A percentile compares a stretch with the other conserved stretches of the same genome.
Evolutionary conservation across 2,797 vertebrate genomes (phyloP).

Genomic region (Vespertilio murinus): DNA sequence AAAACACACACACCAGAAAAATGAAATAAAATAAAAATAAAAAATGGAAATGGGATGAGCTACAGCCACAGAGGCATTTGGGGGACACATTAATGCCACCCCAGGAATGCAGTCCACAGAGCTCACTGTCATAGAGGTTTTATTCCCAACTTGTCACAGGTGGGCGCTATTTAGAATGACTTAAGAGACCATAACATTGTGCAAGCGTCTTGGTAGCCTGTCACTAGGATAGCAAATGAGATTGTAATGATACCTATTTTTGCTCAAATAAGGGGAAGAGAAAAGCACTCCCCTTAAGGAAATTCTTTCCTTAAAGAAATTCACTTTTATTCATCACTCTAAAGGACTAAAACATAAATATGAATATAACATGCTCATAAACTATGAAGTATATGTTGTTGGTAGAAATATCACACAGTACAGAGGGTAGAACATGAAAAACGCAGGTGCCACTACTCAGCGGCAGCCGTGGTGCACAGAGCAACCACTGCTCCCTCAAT

Average conservation of each 20-base stretch:
- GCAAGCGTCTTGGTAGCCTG: background rate
- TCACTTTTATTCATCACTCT: background rate
- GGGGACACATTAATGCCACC: background rate
- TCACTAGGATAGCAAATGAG: background rate
- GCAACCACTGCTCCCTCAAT: background rate
- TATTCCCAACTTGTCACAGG: background rate
- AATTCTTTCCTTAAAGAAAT: slow-evolving; percentile 4
- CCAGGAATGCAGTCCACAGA: background rate
- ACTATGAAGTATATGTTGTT: background rate
- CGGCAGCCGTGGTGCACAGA: background rate
- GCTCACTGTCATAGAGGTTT: background rate
- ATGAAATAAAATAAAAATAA: too few relatives aligned
- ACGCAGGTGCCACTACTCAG: background rate
- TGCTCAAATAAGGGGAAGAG: background rate
- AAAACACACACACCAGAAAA: too few relatives aligned
- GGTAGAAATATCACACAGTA: background rate
- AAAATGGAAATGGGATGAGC: background rate
- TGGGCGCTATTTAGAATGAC: background rate
- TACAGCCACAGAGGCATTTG: background rate
- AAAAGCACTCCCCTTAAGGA: background rate
- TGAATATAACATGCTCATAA: background rate
- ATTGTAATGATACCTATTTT: background rate
- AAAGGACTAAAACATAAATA: background rate
- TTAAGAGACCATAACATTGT: background rate
- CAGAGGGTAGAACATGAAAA: background rate